Base-by-base conservation (phyloP, 2,113 vertebrate genomes). In the Thomomys bottae region DNA sequence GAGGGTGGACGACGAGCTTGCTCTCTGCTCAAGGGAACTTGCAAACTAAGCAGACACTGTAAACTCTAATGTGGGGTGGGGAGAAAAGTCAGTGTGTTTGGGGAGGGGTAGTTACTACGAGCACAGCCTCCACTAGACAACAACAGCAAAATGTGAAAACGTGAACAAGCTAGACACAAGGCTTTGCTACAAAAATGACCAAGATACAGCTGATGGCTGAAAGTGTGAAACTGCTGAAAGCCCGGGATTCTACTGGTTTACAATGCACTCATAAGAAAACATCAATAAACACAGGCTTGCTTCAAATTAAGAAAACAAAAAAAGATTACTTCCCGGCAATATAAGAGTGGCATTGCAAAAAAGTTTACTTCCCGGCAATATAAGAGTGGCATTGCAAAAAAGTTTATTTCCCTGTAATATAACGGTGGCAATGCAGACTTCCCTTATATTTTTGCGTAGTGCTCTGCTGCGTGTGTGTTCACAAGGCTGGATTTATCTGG, bases 131-230 rank as follows among this genome's bases (percentile, higher is more conserved):
- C 36, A 2, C 15, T 2, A 34, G 0, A 28, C 49, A 54, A 17
- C 14, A 15, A 15, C 14, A 15, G 49, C 49, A 17, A 54, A 15
- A 61, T 0, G 1, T 23, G 17, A 2, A 49, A 64, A 36, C 0
- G 6, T 4, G 73, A 14, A 3, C 45, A 8, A 4, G 21, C 2
- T 2, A 0, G 4, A 76, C 5, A 14, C 7, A 2, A 30, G 45
- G 6, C 63, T 17, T 80, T 23, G 23, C 0, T 0, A 0, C 3
- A 59, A 3, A 1, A 0, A 0, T 14, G 1, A 1, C 3, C 17
- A 1, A 67, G 30, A 8, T 0, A 12, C 0, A 0, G 9, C 21
- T 0, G 6, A 8, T 0, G 34, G 68, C 2, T 0, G 7, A 34
- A 68, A 64, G 6, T 3, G 15, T 9, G 15, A 21, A 3, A 14